phyloP scores from a whole-genome alignment of 2,797 vertebrate genomes.

The Semotilus atromaculatus region DNA sequence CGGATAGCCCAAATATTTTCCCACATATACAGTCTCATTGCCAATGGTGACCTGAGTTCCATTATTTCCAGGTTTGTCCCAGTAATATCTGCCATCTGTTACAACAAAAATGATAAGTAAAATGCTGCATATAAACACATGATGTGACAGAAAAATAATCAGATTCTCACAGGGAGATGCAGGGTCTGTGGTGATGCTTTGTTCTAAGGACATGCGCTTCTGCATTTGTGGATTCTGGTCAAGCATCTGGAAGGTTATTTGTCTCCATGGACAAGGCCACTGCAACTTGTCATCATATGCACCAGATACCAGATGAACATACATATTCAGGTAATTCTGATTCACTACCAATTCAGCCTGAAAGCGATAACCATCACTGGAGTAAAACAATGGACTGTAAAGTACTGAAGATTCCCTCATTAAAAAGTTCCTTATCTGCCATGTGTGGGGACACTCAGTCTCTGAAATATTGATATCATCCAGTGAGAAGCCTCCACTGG shows the following conservation, averaged over 20 bases:
- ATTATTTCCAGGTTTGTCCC: background rate
- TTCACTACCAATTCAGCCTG: slow-evolving; percentile 62
- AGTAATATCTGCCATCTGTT: background rate
- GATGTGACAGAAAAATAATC: background rate
- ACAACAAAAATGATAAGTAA: background rate
- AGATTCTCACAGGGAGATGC: background rate
- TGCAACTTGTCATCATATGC: slow-evolving; percentile 64
- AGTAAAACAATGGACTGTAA: slow-evolving; percentile 70
- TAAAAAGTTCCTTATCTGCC: slow-evolving; percentile 77
- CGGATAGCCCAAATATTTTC: fast-evolving
- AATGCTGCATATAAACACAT: background rate
- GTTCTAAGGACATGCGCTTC: slow-evolving; percentile 78
- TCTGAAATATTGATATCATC: slow-evolving; percentile 36
- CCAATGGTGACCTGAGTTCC: background rate
- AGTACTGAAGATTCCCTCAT: fast-evolving
- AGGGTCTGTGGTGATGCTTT: slow-evolving; percentile 81
- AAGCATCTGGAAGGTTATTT: slow-evolving; percentile 80
- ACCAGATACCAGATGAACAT: slow-evolving; percentile 46
- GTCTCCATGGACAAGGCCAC: slow-evolving; percentile 84
- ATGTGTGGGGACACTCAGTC: slow-evolving; percentile 62
- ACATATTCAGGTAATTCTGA: slow-evolving; percentile 6
- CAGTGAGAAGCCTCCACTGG: background rate
- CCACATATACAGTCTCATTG: background rate
- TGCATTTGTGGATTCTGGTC: slow-evolving; percentile 86
- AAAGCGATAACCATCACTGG: slow-evolving; percentile 82